Evolutionary conservation across 2,113 vertebrate species (phyloP).

Genomic region (Harpagus bidentatus): DNA sequence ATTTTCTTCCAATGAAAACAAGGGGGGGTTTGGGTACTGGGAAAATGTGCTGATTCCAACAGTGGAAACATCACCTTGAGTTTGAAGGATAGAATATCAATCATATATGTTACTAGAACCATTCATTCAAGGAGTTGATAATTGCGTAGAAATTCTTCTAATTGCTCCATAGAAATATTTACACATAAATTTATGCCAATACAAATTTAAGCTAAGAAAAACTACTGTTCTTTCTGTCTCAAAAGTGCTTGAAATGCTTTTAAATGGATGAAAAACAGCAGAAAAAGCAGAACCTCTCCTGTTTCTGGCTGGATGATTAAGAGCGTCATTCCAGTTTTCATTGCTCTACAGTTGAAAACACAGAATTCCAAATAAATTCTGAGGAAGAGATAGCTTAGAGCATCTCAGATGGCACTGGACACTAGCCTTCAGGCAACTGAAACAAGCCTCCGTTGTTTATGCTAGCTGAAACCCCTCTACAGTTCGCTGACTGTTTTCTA

Average conservation of each 20-base stretch:
- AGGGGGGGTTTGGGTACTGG: not conserved
- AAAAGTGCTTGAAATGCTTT: slow-evolving; percentile 9
- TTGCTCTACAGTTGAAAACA: not conserved
- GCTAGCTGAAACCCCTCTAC: not conserved
- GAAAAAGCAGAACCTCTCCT: not conserved
- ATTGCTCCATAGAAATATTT: not conserved
- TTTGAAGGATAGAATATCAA: not conserved
- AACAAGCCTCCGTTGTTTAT: not conserved
- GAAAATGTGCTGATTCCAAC: not conserved
- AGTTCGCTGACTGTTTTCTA: not conserved
- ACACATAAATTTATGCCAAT: not conserved
- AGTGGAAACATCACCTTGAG: not conserved
- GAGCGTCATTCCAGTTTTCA: not conserved
- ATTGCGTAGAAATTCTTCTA: not conserved
- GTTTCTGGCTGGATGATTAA: not conserved
- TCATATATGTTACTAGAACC: not conserved
- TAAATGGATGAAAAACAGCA: slow-evolving; percentile 28
- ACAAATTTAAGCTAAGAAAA: slow-evolving; percentile 15
- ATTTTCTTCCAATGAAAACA: not conserved
- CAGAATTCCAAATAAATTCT: not conserved
- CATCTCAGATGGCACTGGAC: not conserved
- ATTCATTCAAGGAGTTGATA: not conserved
- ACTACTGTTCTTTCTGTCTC: not conserved
- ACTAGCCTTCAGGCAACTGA: not conserved
- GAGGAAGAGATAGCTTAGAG: not conserved